Conservation (phyloP, 2,113 vertebrate genomes). For the Psilopsiagon aurifrons region DNA sequence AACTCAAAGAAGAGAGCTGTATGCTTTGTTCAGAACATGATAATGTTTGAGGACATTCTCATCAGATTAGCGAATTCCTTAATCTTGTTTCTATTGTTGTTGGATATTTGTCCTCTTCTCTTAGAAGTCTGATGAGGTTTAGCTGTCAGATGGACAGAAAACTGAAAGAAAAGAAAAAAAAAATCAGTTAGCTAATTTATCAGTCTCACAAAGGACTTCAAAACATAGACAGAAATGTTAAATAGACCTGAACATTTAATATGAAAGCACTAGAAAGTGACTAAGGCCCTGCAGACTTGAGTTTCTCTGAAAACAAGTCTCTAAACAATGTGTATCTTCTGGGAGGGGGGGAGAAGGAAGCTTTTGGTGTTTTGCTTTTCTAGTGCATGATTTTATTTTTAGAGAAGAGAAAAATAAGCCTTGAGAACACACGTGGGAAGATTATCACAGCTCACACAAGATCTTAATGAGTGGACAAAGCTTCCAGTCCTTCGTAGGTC, state of each 20-base stretch:
- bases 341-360: fast-evolving
- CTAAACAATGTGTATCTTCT: not conserved
- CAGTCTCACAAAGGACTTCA: not conserved
- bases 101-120: not conserved
- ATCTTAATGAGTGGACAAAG: not conserved
- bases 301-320: not conserved
- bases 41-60: not conserved
- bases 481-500: not conserved
- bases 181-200: not conserved
- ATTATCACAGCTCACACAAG: not conserved
- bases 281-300: not conserved
- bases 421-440: not conserved
- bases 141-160: not conserved
- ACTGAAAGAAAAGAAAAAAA: not conserved
- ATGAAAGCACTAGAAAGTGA: not conserved
- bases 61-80: not conserved
- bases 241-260: not conserved
- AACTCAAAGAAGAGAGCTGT: not conserved
- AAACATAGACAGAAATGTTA: not conserved
- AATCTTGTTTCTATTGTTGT: not conserved
- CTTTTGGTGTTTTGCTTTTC: not conserved
- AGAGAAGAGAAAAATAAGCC: not conserved
- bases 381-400: not conserved
- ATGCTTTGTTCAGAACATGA: not conserved
- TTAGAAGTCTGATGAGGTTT: not conserved